Conservation (phyloP, 2,113 vertebrate genomes). For the Rhagologus leucostigma region DNA sequence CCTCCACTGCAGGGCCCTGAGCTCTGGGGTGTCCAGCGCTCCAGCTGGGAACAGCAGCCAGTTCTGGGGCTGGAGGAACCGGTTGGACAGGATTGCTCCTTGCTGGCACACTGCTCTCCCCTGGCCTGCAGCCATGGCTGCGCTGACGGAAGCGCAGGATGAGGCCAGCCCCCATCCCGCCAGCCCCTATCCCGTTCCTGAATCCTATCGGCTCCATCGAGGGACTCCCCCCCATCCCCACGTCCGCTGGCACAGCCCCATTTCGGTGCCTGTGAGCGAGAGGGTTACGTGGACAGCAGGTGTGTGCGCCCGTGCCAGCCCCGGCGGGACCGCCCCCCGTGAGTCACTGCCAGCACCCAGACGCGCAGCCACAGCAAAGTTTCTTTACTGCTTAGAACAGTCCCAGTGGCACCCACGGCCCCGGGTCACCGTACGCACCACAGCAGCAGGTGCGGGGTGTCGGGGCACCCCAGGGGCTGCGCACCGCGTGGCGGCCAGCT, state of each 20-base stretch:
- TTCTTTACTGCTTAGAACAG: slow-evolving; percentile 28
- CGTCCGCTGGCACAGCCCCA: not conserved
- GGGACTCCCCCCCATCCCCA: not conserved
- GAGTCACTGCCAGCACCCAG: slow-evolving; percentile 1
- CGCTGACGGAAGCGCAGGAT: rapidly evolving
- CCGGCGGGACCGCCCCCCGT: rapidly evolving
- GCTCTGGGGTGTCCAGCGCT: rapidly evolving
- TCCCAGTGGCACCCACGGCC: rapidly evolving
- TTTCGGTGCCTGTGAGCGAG: rapidly evolving
- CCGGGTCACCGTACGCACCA: rapidly evolving
- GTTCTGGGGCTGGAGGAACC: not conserved
- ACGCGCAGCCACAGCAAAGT: not conserved
- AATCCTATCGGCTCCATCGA: rapidly evolving
- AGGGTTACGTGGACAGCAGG: not conserved
- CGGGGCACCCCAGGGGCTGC: not conserved
- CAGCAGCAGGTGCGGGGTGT: rapidly evolving
- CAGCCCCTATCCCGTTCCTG: not conserved
- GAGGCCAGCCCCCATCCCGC: rapidly evolving
- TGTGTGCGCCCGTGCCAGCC: rapidly evolving
- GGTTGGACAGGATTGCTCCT: not conserved
- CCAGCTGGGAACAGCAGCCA: not conserved
- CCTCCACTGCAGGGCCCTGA: not conserved
- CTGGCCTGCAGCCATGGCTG: not conserved
- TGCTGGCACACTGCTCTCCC: not conserved
- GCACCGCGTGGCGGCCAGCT: rapidly evolving